Evolutionary conservation across 2,888 invertebrate genomes (phyloP), one percentile per base, ranked within the genome.

Genomic region (Meteorus cinctellus): DNA sequence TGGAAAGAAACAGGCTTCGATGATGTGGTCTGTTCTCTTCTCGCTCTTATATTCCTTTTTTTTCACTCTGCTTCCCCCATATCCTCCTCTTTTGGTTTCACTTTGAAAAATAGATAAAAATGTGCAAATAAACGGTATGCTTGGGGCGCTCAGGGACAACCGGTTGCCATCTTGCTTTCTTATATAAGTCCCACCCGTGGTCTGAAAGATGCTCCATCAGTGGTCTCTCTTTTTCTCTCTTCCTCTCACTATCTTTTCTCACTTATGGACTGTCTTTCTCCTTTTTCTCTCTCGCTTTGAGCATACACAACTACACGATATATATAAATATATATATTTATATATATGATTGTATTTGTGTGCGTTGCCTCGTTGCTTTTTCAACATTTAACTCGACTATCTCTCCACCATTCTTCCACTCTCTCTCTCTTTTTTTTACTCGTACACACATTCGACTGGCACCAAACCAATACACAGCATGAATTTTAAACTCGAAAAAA

Each of bases 81-180:
- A 74, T 77, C 72, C 76, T 76, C 73, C 59, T 78, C 77, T 75
- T 77, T 80, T 73, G 76, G 72, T 66, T 79, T 75, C 77, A 80
- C 78, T 79, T 78, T 84, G 86, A 88, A 87, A 89, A 88, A 88
- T 88, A 87, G 87, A 88, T 88, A 89, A 87, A 88, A 88, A 89
- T 88, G 88, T 84, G 85, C 88, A 88, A 88, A 88, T 88, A 88
- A 89, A 87, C 86, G 85, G 83, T 83, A 55, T 55, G 85, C 86
- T 86, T 84, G 85, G 82, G 84, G 78, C 70, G 85, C 86, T 88
- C 88, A 87, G 88, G 88, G 88, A 88, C 88, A 88, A 89, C 88
- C 88, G 87, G 89, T 88, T 88, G 85, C 88, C 87, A 87, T 88
- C 82, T 85, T 86, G 84, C 85, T 88, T 88, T 89, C 88, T 88